These are phyloP conservation scores for Scatophagus argus DNA, from an alignment of 2,113 vertebrate genomes.

Conservation along the genomic window DNA sequence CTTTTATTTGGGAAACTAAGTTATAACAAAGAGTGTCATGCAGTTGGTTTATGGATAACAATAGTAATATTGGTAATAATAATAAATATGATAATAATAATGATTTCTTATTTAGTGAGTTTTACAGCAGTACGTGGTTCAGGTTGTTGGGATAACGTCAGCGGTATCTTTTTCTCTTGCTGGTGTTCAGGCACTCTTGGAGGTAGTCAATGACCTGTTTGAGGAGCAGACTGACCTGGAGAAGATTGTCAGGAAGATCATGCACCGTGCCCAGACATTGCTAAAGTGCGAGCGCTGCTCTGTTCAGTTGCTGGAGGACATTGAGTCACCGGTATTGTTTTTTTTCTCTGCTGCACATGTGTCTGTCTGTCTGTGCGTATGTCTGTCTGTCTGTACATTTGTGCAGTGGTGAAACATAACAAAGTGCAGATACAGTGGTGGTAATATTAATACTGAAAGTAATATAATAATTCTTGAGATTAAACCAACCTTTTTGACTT, in stretches of 20 bases:
- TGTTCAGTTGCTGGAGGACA: conserved; percentile 96
- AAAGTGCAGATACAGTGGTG: no score
- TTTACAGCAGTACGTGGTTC: conserved; percentile 9
- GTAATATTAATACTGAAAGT: no score
- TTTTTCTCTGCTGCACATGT: conserved; percentile 16
- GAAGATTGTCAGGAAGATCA: conserved; percentile 99
- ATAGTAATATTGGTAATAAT: conserved; percentile 54
- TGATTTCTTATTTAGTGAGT: conserved; percentile 25
- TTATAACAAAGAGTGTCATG: conserved; percentile 51
- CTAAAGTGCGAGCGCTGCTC: conserved; percentile 98
- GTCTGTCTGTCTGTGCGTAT: background rate
- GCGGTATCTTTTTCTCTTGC: conserved; percentile 29
- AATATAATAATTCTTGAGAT: no score
- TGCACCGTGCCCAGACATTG: conserved; percentile 97
- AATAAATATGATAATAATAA: no score
- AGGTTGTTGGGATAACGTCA: conserved; percentile 20
- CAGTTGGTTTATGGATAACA: conserved; percentile 53
- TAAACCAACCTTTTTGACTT: no score
- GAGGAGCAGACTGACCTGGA: conserved; percentile 99
- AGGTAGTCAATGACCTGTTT: conserved; percentile 99
- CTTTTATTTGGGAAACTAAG: conserved; percentile 62
- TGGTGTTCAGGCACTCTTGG: conserved; percentile 90
- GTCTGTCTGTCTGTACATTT: conserved; percentile 26
- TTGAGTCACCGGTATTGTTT: conserved; percentile 92
- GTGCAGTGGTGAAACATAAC: background rate